phyloP scores from a whole-genome alignment of 1,140 invertebrate genomes.

The Augochlora pura region DNA sequence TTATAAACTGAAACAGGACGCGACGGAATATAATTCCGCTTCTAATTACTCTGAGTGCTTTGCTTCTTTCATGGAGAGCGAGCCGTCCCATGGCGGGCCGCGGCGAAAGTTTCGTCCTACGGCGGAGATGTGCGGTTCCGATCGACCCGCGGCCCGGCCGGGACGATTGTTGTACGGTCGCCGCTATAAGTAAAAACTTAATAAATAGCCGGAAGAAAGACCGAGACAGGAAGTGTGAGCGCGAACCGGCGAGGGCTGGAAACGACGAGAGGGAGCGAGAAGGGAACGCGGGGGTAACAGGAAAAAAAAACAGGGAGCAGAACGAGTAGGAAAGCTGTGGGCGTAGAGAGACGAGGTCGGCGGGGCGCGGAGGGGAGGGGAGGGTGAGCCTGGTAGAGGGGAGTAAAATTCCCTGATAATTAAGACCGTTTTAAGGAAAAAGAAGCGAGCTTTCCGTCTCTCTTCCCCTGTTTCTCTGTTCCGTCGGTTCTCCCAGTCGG shows the following conservation, averaged over 20 bases:
- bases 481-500: conserved; percentile 18
- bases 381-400: not conserved
- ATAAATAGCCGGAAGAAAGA: conserved; percentile 69
- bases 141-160: conserved; percentile 23
- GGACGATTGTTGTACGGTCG: conserved; percentile 65
- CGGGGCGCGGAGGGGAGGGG: not conserved
- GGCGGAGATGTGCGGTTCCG: conserved; percentile 38
- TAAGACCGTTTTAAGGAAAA: conserved; percentile 71
- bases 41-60: conserved; percentile 77
- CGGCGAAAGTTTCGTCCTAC: conserved; percentile 45
- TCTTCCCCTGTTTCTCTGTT: conserved; percentile 4
- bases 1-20: conserved; percentile 79
- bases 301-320: too few species aligned
- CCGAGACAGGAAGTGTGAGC: conserved; percentile 47
- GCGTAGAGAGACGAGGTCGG: not conserved
- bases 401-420: conserved; percentile 65
- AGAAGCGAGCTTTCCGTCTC: conserved; percentile 55
- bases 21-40: conserved; percentile 74
- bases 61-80: conserved; percentile 72
- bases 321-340: too few species aligned
- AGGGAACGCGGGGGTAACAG: too few species aligned
- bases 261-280: not conserved
- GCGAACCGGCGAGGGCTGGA: not conserved
- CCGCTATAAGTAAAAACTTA: conserved; percentile 70
- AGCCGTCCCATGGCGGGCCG: conserved; percentile 33